Evolutionary conservation across 2,888 invertebrate genomes (phyloP).

Genomic region (Phyllotreta striolata): DNA sequence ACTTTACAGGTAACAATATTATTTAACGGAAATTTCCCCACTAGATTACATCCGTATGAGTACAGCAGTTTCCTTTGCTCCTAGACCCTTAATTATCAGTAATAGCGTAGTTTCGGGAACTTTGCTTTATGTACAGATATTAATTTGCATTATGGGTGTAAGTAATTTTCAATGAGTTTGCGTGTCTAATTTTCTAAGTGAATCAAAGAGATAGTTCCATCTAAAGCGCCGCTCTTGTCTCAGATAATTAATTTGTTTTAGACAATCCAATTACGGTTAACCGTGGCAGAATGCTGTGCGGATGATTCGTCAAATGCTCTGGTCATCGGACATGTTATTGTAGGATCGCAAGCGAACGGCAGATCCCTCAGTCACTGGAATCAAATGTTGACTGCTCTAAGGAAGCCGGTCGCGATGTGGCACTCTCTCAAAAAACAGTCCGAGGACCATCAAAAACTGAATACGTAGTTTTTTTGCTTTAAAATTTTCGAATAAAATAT

Average conservation of each 20-base stretch:
- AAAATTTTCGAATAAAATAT: constrained; percentile 10
- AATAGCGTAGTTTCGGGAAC: not conserved
- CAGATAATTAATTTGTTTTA: constrained; percentile 51
- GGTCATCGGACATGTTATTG: constrained; percentile 82
- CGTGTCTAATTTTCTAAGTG: no score
- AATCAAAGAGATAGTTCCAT: no score
- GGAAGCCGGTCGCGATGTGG: constrained; percentile 88
- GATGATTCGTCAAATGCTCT: constrained; percentile 65
- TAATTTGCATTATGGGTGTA: not conserved
- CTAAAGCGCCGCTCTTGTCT: no score
- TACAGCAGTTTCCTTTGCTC: constrained; percentile 1
- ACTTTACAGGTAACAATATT: constrained; percentile 66
- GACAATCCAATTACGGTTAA: constrained; percentile 78
- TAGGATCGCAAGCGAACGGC: constrained; percentile 77
- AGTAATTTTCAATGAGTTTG: no score
- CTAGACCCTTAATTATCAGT: not conserved
- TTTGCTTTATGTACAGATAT: not conserved
- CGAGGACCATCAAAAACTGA: constrained; percentile 16
- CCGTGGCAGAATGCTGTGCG: constrained; percentile 64
- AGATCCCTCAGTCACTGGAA: constrained; percentile 81
- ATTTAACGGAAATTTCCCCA: not conserved
- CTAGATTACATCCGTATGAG: not conserved
- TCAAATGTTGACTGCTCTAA: constrained; percentile 80
- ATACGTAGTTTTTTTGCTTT: constrained; percentile 9
- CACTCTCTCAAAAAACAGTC: constrained; percentile 71